A percentile compares a stretch with the other conserved stretches of the same genome.
Conservation (phyloP, 2,113 vertebrate species). For the Physeter macrocephalus region DNA sequence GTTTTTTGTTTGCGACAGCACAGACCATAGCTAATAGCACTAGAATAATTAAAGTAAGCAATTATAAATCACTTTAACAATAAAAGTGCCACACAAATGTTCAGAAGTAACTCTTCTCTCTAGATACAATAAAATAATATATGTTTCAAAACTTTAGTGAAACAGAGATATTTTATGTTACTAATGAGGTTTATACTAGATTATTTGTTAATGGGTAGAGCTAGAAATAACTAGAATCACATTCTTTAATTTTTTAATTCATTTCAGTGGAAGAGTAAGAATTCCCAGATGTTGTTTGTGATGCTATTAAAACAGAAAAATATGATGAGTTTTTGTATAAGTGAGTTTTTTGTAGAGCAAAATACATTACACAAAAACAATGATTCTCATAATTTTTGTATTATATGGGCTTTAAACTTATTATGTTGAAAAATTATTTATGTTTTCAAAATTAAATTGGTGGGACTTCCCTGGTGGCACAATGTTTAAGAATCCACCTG, state of each 20-base stretch:
- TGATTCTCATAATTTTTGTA: neutral
- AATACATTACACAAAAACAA: neutral
- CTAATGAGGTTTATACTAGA: neutral
- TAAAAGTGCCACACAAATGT: neutral
- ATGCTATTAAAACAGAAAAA: neutral
- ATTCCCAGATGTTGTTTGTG: neutral
- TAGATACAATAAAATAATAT: neutral
- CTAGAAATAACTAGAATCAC: neutral
- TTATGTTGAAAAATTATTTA: neutral
- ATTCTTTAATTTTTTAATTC: neutral
- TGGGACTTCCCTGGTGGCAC: neutral
- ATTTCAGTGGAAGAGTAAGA: neutral
- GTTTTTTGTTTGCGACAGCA: neutral
- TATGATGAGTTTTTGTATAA: neutral
- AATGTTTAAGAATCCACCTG: too few species aligned
- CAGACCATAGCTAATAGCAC: neutral
- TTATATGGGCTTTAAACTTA: neutral
- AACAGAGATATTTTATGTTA: neutral
- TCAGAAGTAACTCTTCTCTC: neutral
- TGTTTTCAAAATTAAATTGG: neutral
- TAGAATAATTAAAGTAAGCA: conserved; percentile 22
- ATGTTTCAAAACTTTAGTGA: neutral
- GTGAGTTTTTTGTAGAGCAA: neutral
- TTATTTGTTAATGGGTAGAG: neutral
- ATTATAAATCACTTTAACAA: neutral